phyloP scores from a whole-genome alignment of 1,140 invertebrate genomes.

The Amyelois transitella region DNA sequence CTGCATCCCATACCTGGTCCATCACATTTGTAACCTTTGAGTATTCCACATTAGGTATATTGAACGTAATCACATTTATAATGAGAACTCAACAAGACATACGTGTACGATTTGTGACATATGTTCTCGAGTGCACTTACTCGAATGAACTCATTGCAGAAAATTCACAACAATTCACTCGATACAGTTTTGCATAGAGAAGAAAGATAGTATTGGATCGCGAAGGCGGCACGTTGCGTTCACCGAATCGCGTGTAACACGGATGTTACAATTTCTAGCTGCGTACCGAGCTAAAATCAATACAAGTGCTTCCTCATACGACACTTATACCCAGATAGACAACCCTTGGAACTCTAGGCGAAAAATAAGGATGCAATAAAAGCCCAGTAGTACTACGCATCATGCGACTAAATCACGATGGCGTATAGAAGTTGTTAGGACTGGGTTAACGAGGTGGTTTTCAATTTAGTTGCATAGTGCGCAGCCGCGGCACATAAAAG shows the following conservation, averaged over 20 bases:
- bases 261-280: neutral
- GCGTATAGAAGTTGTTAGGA: neutral
- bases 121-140: neutral
- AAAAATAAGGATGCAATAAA: too few relatives aligned
- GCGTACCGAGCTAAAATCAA: neutral
- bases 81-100: neutral
- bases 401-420: neutral
- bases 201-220: neutral
- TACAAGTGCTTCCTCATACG: neutral
- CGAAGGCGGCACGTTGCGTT: neutral
- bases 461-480: neutral
- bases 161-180: neutral
- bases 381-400: neutral
- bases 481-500: neutral
- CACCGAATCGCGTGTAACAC: neutral
- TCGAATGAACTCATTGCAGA: neutral
- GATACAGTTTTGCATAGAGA: neutral
- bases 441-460: neutral
- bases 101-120: neutral
- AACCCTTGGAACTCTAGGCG: neutral
- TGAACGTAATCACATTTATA: neutral
- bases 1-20: neutral
- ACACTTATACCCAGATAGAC: neutral
- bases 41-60: neutral
- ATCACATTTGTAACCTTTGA: neutral